Evolutionary conservation across 2,888 invertebrate species (phyloP), one percentile per base, ranked within the genome.

Genomic region (Gnatocerus cornutus): DNA sequence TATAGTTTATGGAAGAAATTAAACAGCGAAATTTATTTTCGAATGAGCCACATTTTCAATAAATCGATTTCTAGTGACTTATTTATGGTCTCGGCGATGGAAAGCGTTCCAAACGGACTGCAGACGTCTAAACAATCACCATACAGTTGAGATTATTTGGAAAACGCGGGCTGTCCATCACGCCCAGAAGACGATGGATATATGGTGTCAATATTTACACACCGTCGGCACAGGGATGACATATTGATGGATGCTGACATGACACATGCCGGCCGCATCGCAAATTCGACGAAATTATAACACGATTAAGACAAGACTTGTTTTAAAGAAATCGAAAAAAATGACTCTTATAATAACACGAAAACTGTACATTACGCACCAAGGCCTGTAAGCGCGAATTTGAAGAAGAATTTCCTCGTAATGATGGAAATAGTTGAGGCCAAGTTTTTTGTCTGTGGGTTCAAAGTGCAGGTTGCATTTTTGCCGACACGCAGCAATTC

Each of bases 181-280:
- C 75, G 68, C 13, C 58, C 30, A 9, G 7, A 33, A 74, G 82
- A 76, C 78, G 83, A 83, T 77, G 81, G 83, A 84, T 83, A 84
- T 81, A 84, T 83, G 77, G 81, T 79, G 80, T 84, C 84, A 84
- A 84, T 84, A 84, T 84, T 84, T 84, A 84, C 78, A 81, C 80
- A 72, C 71, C 62, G 61, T 68, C 52, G 71, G 73, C 72, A 56
- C 33, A 66, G 69, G 76, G 80, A 79, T 79, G 82, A 82, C 82
- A 82, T 77, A 82, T 81, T 83, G 82, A 83, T 84, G 80, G 76
- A 81, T 79, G 77, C 74, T 74, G 69, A 74, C 66, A 68, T 73
- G 79, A 79, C 63, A 50, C 63, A 41, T 43, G 48, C 48, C 48
- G 48, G 62, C 14, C 30, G 50, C 52, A 50, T 21, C 21, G 21